Conservation (phyloP, 2,888 invertebrate species). For the Mycalesis mineus region DNA sequence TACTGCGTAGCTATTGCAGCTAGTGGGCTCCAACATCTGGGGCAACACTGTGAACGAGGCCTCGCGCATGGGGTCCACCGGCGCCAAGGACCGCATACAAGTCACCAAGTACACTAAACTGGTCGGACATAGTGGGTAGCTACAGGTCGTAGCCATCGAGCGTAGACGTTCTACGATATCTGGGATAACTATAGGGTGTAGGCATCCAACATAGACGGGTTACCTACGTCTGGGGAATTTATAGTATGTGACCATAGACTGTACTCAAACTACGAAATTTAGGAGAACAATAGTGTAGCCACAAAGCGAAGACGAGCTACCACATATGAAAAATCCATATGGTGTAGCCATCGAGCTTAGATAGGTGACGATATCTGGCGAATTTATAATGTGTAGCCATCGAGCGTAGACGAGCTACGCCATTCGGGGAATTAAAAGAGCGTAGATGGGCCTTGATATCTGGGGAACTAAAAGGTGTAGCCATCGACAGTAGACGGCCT, state of each 20-base stretch:
- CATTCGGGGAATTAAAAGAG: constrained; percentile 99
- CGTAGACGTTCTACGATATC: constrained; percentile 83
- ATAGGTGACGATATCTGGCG: too few relatives aligned
- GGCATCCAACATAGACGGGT: constrained; percentile 98
- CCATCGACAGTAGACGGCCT: too few relatives aligned
- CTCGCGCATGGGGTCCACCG: constrained; percentile 97
- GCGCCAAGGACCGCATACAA: constrained; percentile 92
- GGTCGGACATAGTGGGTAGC: constrained; percentile 21
- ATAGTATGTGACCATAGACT: too few relatives aligned
- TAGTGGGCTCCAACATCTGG: constrained; percentile 90
- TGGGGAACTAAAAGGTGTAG: too few relatives aligned
- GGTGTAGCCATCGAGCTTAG: too few relatives aligned
- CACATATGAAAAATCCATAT: too few relatives aligned
- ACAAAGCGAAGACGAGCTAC: constrained; percentile 79
- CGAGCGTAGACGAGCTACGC: too few relatives aligned
- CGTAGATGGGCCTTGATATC: too few relatives aligned
- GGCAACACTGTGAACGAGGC: constrained; percentile 98
- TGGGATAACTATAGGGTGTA: constrained; percentile 99
- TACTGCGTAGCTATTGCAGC: not conserved
- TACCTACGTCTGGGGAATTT: too few relatives aligned
- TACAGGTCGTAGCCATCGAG: too few relatives aligned
- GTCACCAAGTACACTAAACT: constrained; percentile 78
- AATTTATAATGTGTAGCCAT: too few relatives aligned
- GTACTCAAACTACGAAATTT: constrained; percentile 88
- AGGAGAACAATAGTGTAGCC: constrained; percentile 30